Conservation (phyloP, 1,140 invertebrate species). For the Aphelenchoides fujianensis region DNA sequence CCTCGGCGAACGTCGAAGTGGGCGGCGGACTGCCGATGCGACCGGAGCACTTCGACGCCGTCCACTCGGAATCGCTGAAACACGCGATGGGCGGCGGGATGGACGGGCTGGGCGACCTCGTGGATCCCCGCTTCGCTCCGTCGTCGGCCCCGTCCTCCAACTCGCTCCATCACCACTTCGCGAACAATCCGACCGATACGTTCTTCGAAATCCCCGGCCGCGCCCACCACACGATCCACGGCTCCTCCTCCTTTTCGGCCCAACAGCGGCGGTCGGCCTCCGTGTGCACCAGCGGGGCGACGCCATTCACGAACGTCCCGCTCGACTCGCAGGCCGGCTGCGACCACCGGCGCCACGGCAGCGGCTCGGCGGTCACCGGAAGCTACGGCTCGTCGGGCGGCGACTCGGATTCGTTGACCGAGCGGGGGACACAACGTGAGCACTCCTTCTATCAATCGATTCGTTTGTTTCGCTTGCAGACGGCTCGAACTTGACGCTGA, state of each 20-base stretch:
- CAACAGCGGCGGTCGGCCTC: constrained; percentile 2
- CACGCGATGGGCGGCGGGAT: not conserved
- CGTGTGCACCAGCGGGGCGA: not conserved
- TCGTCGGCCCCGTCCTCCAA: not conserved
- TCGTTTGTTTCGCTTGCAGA: constrained; percentile 23
- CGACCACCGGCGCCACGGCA: constrained; percentile 13
- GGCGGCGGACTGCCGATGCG: constrained; percentile 43
- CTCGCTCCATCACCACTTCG: not conserved
- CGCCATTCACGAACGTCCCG: constrained; percentile 2
- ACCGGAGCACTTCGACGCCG: constrained; percentile 29
- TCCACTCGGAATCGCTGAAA: not conserved
- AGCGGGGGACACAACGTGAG: constrained; percentile 25
- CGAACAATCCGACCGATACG: not conserved
- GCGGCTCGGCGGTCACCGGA: not conserved
- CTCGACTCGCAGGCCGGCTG: not conserved
- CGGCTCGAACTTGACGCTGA: constrained; percentile 36
- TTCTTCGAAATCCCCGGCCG: not conserved
- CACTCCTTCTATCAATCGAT: constrained; percentile 12
- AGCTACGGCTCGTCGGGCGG: not conserved
- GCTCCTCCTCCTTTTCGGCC: too few species aligned
- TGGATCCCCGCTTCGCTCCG: not conserved
- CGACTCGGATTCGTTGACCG: constrained; percentile 21
- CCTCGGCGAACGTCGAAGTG: constrained; percentile 13
- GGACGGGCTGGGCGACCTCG: not conserved
- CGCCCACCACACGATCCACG: too few species aligned